Base-by-base conservation (phyloP, 2,797 vertebrate genomes). In the Artibeus jamaicensis region DNA sequence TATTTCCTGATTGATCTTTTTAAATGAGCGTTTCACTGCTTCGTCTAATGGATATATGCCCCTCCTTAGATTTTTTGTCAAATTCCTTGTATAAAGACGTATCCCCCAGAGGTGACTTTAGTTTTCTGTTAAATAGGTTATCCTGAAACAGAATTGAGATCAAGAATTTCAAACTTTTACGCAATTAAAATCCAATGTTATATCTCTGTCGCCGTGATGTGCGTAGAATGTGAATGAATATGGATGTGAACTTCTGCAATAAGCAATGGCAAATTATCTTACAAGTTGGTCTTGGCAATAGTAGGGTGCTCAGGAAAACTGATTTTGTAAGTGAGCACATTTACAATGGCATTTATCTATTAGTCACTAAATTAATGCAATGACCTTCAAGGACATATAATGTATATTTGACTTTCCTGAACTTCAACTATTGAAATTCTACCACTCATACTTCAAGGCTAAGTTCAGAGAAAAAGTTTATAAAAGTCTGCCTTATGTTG, bases 1-100 rank as follows among this genome's bases (percentile, higher is more conserved):
- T 97, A 97, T 92, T 95, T 96, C 74, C 70, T 93, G 85, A 96
- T 77, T 97, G 92, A 97, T 97, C 96, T 92, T 89, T 78, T 94
- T 68, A 96, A 97, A 96, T 94, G 92, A 96, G 82, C 65, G 96
- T 94, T 97, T 79, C 77, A 84, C 62, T 71, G 37, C 19, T 67
- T 97, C 48, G 21, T 79, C 82, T 88, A 79, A 83, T 90, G 57
- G 62, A 83, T 50, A 1, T 65, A 24, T 18, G 26, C 10, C 70
- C 93, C 73, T 97, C 91, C 70, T 68, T 93, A 82, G 96, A 62
- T 94, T 76, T 77, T 95, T 87, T 87, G 79, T 94, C 84, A 94
- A 68, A 85, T 86, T 93, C 68, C 76, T 81, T 85, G 48, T 73
- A 39, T 46, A 82, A 93, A 96, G 76, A 86, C 24, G 57, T 26